Evolutionary conservation across 1,140 invertebrate genomes (phyloP).

Genomic region (Sarcophaga peregrina): DNA sequence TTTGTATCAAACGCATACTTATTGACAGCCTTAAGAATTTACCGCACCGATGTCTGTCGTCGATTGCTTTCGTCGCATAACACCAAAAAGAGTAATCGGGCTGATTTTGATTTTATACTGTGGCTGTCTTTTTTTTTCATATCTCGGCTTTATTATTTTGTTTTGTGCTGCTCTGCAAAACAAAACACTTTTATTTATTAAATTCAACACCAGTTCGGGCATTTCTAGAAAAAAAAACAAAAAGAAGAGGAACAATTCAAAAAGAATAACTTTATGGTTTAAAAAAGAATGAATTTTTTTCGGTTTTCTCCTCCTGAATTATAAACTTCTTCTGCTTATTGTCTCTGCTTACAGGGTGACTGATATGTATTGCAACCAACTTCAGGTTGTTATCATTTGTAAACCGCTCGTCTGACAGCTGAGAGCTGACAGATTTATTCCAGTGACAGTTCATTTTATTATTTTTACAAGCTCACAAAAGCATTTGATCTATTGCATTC

Average conservation of each 20-base stretch:
- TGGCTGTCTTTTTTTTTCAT: not conserved
- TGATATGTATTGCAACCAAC: too few relatives aligned
- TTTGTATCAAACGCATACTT: conserved; percentile 25
- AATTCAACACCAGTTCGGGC: not conserved
- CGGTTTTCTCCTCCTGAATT: not conserved
- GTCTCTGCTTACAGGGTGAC: too few relatives aligned
- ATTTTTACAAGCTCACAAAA: too few relatives aligned
- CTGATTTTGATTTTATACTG: not conserved
- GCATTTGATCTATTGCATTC: too few relatives aligned
- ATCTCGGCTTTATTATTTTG: conserved; percentile 1
- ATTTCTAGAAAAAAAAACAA: not conserved
- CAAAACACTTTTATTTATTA: conserved; percentile 20
- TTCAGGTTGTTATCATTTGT: too few relatives aligned
- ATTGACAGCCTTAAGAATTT: conserved; percentile 12
- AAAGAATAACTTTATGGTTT: not conserved
- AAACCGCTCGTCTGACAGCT: not conserved
- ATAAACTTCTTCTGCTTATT: conserved; percentile 17
- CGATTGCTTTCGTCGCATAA: too few relatives aligned
- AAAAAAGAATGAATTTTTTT: not conserved
- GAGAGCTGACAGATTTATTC: too few relatives aligned
- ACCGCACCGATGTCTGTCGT: not conserved
- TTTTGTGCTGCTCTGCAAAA: conserved; percentile 7
- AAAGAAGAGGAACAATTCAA: not conserved
- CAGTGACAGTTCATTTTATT: too few relatives aligned
- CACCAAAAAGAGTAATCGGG: not conserved